Conservation (phyloP, 2,113 vertebrate species). For the Ochotona curzoniae region DNA sequence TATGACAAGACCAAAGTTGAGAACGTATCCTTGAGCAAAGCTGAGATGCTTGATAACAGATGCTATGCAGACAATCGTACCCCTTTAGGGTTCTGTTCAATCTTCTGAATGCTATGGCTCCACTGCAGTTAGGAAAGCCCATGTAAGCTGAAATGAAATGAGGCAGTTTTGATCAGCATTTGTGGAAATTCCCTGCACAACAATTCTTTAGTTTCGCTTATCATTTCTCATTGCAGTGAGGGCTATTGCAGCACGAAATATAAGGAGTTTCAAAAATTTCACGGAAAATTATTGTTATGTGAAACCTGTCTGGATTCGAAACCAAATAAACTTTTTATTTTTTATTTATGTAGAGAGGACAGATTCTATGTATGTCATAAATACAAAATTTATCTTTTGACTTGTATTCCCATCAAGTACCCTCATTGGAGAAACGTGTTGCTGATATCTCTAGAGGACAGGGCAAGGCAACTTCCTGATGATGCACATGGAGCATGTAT, state of each 20-base stretch:
- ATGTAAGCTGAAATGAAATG: not conserved
- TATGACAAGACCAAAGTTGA: not conserved
- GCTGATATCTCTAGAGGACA: not conserved
- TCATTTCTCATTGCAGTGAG: not conserved
- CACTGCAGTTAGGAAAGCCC: not conserved
- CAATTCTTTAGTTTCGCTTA: not conserved
- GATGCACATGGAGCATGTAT: not conserved
- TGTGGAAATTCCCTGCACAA: not conserved
- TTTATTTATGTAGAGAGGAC: too few species aligned
- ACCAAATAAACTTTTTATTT: too few species aligned
- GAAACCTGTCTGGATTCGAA: too few species aligned
- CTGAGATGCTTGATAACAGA: not conserved
- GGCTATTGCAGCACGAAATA: not conserved
- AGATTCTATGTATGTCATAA: too few species aligned
- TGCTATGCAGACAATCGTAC: not conserved
- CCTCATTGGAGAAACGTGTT: not conserved
- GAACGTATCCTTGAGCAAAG: not conserved
- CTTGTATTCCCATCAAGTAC: too few species aligned
- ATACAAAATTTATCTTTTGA: too few species aligned
- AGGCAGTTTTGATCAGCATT: not conserved
- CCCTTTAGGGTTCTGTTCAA: not conserved
- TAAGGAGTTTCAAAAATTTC: too few species aligned
- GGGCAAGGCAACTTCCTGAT: not conserved
- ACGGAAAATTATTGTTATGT: too few species aligned
- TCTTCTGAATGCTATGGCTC: not conserved